A percentile compares a stretch with the other conserved stretches of the same genome.
These are phyloP conservation scores for Leptopilina myrica DNA, from an alignment of 2,888 invertebrate species.

Conservation along the genomic window DNA sequence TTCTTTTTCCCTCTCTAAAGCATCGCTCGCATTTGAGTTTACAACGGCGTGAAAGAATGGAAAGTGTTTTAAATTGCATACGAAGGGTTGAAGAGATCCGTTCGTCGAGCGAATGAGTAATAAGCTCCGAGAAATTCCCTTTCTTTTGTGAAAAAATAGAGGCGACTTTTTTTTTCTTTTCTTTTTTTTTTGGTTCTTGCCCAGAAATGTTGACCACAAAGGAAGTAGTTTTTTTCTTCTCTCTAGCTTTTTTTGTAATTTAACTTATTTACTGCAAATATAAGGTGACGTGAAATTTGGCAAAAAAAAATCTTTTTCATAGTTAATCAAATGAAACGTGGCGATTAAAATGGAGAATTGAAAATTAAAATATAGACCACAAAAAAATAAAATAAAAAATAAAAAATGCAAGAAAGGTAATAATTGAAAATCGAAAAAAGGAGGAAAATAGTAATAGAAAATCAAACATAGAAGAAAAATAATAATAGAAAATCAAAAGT, in stretches of 20 bases:
- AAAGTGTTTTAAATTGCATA: conserved; percentile 32
- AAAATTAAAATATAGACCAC: too few species aligned
- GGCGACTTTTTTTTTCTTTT: background rate
- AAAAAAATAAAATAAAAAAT: too few species aligned
- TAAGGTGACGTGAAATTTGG: background rate
- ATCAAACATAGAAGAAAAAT: too few species aligned
- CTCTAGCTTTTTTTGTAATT: background rate
- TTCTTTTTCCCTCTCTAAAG: too few species aligned
- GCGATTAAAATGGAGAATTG: too few species aligned
- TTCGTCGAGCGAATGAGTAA: conserved; percentile 28
- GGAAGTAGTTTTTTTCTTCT: background rate
- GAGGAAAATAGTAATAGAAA: too few species aligned
- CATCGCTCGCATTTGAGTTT: background rate
- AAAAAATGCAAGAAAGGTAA: too few species aligned
- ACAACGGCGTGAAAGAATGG: background rate
- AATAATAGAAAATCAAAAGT: too few species aligned
- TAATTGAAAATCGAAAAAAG: too few species aligned
- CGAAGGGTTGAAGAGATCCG: conserved; percentile 12
- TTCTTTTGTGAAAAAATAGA: background rate
- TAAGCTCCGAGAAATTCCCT: background rate
- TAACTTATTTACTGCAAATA: background rate
- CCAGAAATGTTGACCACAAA: background rate
- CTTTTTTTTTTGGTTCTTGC: background rate
- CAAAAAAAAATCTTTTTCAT: background rate
- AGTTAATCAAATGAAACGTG: too few species aligned